A percentile compares a stretch with the other conserved stretches of the same genome.
phyloP scores from a whole-genome alignment of 2,888 invertebrate species.

The Syrphus vitripennis region DNA sequence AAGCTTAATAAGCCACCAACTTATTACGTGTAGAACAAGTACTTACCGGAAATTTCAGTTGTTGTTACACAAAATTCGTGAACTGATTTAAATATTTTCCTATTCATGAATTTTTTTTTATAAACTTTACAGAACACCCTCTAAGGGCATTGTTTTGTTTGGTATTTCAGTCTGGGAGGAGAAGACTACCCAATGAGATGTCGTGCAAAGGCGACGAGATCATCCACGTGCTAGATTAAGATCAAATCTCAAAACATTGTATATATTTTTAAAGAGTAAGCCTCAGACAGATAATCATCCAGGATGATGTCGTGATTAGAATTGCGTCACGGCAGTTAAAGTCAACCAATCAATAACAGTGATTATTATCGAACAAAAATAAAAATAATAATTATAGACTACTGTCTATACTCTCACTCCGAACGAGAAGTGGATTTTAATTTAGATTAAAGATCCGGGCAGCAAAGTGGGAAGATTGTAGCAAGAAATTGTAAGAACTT shows the following conservation, averaged over 20 bases:
- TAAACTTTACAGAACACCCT: not conserved
- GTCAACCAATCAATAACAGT: constrained; percentile 6
- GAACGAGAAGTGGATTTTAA: not conserved
- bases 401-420: not conserved
- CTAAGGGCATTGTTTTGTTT: not conserved
- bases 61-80: constrained; percentile 32
- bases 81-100: not conserved
- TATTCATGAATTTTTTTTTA: not conserved
- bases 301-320: constrained; percentile 21
- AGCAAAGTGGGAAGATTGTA: not conserved
- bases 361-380: not conserved
- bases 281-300: constrained; percentile 21
- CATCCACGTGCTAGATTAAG: not conserved
- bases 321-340: not conserved
- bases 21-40: not conserved
- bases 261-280: not conserved
- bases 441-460: not conserved
- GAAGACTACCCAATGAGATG: not conserved
- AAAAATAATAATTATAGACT: not conserved
- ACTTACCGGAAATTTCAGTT: not conserved
- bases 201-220: not conserved
- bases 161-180: not conserved
- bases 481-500: not conserved
- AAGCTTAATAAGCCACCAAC: not conserved
- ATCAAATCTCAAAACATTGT: not conserved